Evolutionary conservation across 2,888 invertebrate species (phyloP).

Genomic region (Eutolmus rufibarbis): DNA sequence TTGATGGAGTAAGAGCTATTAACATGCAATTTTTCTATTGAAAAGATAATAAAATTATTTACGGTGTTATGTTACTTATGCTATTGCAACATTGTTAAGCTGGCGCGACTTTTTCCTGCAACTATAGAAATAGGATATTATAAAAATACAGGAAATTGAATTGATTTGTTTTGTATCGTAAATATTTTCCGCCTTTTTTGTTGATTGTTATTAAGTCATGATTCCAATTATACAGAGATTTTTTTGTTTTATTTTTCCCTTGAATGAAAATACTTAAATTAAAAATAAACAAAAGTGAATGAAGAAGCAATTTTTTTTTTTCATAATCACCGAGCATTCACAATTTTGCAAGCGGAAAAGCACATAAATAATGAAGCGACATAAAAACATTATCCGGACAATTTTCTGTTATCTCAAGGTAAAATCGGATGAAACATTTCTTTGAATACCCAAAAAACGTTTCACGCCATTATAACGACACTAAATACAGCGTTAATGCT

Average conservation of each 20-base stretch:
- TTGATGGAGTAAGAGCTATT: no score
- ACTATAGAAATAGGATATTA: background rate
- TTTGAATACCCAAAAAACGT: background rate
- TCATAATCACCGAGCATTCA: background rate
- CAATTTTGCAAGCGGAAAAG: background rate
- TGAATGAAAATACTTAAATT: background rate
- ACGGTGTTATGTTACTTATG: background rate
- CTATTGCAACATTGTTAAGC: background rate
- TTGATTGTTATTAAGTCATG: background rate
- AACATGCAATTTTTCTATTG: no score
- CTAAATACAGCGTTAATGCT: background rate
- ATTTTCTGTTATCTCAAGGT: background rate
- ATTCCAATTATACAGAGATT: background rate
- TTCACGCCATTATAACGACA: background rate
- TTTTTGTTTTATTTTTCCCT: background rate
- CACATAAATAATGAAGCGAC: background rate
- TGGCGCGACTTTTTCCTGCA: no score
- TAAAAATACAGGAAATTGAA: background rate
- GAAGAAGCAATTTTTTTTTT: background rate
- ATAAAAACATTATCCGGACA: background rate
- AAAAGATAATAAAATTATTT: background rate
- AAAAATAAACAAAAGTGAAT: background rate
- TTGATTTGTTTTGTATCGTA: background rate
- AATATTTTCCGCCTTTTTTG: background rate
- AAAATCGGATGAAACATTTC: background rate